Percentiles rank a stretch among this genome's conserved stretches.
Evolutionary conservation across 2,113 vertebrate species (phyloP).

Genomic region (Cephalopterus ornatus): DNA sequence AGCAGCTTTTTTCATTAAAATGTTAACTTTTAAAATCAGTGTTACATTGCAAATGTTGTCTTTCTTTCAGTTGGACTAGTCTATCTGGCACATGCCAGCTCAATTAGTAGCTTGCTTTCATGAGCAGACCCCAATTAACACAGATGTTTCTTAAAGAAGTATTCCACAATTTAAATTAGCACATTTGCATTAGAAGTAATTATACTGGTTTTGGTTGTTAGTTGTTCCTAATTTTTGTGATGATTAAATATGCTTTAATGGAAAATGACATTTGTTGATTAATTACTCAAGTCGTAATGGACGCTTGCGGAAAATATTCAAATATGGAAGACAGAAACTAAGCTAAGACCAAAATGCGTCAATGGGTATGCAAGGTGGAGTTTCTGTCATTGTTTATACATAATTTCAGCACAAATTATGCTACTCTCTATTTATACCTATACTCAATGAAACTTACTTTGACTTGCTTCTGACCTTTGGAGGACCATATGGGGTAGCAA

Average conservation of each 20-base stretch:
- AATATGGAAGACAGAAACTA: background rate
- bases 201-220: conserved; percentile 37
- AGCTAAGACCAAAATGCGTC: background rate
- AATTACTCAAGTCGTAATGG: background rate
- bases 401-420: background rate
- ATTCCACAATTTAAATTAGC: conserved; percentile 53
- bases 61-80: conserved; percentile 27
- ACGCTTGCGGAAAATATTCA: background rate
- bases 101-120: conserved; percentile 62
- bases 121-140: conserved; percentile 66
- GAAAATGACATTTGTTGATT: conserved; percentile 39
- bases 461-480: background rate
- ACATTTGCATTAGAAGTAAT: conserved; percentile 51
- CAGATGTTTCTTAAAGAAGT: conserved; percentile 44
- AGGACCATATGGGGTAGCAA: background rate
- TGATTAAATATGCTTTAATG: conserved; percentile 6
- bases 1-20: conserved; percentile 45
- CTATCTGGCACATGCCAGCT: conserved; percentile 43
- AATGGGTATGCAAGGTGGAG: too few relatives aligned
- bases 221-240: background rate
- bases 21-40: conserved; percentile 60
- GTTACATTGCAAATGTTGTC: conserved; percentile 57
- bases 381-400: background rate
- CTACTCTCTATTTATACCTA: background rate
- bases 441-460: background rate